phyloP scores from a whole-genome alignment of 2,113 vertebrate species.

The Charadrius vociferus region DNA sequence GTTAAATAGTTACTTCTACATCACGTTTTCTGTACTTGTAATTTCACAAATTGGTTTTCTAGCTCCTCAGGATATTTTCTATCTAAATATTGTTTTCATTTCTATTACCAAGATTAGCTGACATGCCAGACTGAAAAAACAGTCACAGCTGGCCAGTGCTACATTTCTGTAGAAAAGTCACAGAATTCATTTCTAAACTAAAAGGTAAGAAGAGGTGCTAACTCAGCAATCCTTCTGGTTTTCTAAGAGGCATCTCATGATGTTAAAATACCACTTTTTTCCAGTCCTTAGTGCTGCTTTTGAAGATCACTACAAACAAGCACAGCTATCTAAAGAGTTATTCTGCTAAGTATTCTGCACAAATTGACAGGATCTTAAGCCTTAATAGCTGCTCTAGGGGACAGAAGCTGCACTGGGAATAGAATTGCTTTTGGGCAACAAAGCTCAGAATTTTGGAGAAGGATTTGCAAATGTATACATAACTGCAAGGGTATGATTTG shows the following conservation, averaged over 20 bases:
- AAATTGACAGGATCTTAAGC: not conserved
- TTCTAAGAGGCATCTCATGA: not conserved
- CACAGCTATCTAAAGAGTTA: not conserved
- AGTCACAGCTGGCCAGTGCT: not conserved
- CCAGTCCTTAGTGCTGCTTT: not conserved
- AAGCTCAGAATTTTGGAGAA: not conserved
- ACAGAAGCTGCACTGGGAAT: not conserved
- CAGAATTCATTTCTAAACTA: not conserved
- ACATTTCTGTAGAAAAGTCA: not conserved
- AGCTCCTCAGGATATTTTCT: not conserved
- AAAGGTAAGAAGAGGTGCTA: not conserved
- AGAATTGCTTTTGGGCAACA: not conserved
- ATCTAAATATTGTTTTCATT: not conserved
- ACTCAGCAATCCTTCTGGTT: not conserved
- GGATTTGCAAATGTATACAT: not conserved
- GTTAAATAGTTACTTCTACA: not conserved
- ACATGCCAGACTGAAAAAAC: not conserved
- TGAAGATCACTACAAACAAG: constrained; percentile 6
- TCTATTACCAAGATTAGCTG: not conserved
- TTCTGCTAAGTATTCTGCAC: not conserved
- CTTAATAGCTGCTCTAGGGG: not conserved
- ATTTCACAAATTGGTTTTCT: not conserved
- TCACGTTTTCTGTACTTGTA: not conserved
- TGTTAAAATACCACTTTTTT: not conserved
- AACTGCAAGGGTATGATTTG: not conserved